Percentiles rank a stretch among this genome's conserved stretches.
These are phyloP conservation scores for Peromyscus attwateri DNA, from an alignment of 2,797 vertebrate genomes.

Conservation along the genomic window DNA sequence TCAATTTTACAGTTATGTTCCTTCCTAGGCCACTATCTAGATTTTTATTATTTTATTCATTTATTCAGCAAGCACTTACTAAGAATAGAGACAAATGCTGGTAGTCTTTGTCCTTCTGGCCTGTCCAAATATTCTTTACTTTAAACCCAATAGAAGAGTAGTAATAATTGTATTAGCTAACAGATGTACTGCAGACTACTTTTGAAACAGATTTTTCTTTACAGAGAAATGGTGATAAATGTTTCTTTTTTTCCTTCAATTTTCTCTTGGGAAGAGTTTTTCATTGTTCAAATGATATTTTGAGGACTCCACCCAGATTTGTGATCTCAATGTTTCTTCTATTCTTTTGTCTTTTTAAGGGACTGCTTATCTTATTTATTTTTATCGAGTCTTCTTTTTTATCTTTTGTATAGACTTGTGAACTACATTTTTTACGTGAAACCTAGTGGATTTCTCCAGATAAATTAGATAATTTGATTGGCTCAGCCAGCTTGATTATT, in stretches of 20 bases:
- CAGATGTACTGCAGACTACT: constrained; percentile 69
- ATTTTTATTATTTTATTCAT: neutral
- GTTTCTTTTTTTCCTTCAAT: constrained; percentile 55
- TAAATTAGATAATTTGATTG: constrained; percentile 86
- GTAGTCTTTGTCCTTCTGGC: neutral
- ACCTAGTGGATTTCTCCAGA: constrained; percentile 86
- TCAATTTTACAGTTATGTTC: neutral
- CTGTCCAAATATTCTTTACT: neutral
- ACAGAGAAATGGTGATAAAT: constrained; percentile 69
- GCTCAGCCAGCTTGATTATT: constrained; percentile 81
- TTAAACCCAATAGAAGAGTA: neutral
- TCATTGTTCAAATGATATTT: constrained; percentile 65
- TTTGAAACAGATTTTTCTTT: constrained; percentile 78
- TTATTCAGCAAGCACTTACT: neutral
- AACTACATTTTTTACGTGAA: constrained; percentile 92
- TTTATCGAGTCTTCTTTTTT: constrained; percentile 80
- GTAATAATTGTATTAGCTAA: neutral
- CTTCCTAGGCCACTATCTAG: neutral
- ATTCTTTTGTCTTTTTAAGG: constrained; percentile 41
- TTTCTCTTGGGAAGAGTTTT: constrained; percentile 68
- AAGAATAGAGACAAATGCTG: neutral
- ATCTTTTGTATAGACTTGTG: constrained; percentile 89
- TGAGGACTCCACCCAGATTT: constrained; percentile 59
- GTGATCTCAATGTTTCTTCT: constrained; percentile 54
- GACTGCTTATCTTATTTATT: constrained; percentile 88